phyloP scores from a whole-genome alignment of 2,888 invertebrate species.

The Scaptomyza reducta region DNA sequence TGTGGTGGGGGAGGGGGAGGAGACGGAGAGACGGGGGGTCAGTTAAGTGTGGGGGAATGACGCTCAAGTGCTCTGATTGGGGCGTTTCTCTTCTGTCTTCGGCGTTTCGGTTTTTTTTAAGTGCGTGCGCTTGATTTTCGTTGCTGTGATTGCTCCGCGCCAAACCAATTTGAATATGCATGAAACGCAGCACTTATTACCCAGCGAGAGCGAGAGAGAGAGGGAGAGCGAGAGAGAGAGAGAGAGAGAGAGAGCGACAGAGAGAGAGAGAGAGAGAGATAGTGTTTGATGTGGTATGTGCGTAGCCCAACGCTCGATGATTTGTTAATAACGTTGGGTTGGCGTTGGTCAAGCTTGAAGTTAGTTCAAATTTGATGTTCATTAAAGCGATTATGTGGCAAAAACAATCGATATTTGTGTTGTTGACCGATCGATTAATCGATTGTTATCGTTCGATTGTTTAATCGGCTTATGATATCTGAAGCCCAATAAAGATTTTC shows the following conservation, averaged over 20 bases:
- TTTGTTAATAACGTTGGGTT: no score
- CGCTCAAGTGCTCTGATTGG: slow-evolving; percentile 46
- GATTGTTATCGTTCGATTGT: no score
- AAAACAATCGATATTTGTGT: no score
- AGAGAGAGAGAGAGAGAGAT: no score
- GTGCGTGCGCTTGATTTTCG: slow-evolving; percentile 74
- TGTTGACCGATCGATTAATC: no score
- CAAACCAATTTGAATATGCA: slow-evolving; percentile 71
- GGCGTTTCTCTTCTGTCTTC: slow-evolving; percentile 21
- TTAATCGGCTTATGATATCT: no score
- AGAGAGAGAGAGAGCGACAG: no score
- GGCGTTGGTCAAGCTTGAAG: no score
- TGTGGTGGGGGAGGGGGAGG: neutral
- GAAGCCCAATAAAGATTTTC: no score
- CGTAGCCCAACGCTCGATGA: slow-evolving; percentile 29
- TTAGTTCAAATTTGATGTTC: no score
- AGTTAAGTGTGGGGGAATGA: neutral
- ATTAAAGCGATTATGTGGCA: no score
- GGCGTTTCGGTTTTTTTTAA: slow-evolving; percentile 38
- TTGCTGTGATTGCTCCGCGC: slow-evolving; percentile 58
- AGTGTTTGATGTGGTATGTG: slow-evolving; percentile 59
- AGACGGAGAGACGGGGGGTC: neutral
- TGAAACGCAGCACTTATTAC: slow-evolving; percentile 36
- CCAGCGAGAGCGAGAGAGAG: neutral
- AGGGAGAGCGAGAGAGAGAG: neutral